Percentiles rank a stretch among this genome's conserved stretches.
Evolutionary conservation across 2,113 vertebrate species (phyloP).

Genomic region (Clarias batrachus): DNA sequence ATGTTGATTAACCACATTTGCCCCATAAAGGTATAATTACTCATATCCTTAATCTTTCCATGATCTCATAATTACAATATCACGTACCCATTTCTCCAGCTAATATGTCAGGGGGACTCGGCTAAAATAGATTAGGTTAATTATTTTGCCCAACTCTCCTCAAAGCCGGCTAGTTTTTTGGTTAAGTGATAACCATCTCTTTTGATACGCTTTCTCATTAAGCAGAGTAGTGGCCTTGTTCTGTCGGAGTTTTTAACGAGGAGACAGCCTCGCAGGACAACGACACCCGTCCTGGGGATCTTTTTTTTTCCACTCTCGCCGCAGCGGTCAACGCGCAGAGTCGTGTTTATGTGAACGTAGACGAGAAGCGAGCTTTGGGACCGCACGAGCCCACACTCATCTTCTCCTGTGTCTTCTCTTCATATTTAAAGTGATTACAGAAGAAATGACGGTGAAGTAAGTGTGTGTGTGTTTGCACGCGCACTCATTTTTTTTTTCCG

Average conservation of each 20-base stretch:
- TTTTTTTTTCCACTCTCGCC: background rate
- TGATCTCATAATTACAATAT: conserved; percentile 59
- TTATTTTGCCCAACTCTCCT: conserved; percentile 47
- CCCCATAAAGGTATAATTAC: conserved; percentile 55
- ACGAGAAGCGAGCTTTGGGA: background rate
- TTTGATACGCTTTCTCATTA: conserved; percentile 33
- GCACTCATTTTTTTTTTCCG: conserved; percentile 14
- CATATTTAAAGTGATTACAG: conserved; percentile 29
- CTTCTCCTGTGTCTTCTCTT: conserved; percentile 18
- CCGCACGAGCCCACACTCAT: background rate
- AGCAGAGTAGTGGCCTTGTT: conserved; percentile 23
- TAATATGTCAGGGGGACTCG: conserved; percentile 43
- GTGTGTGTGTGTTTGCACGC: background rate
- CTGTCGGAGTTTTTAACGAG: conserved; percentile 3
- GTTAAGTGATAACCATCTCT: conserved; percentile 42
- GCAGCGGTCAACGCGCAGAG: background rate
- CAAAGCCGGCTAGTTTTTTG: conserved; percentile 36
- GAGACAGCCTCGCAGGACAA: background rate
- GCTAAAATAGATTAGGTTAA: conserved; percentile 53
- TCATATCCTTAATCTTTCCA: conserved; percentile 54
- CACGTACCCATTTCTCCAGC: conserved; percentile 43
- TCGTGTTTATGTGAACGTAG: background rate
- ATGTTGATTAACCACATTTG: conserved; percentile 56
- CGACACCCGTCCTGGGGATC: background rate
- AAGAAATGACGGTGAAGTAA: background rate